Evolutionary conservation across 1,140 invertebrate genomes (phyloP).

Genomic region (Trichomalopsis sarcophagae): DNA sequence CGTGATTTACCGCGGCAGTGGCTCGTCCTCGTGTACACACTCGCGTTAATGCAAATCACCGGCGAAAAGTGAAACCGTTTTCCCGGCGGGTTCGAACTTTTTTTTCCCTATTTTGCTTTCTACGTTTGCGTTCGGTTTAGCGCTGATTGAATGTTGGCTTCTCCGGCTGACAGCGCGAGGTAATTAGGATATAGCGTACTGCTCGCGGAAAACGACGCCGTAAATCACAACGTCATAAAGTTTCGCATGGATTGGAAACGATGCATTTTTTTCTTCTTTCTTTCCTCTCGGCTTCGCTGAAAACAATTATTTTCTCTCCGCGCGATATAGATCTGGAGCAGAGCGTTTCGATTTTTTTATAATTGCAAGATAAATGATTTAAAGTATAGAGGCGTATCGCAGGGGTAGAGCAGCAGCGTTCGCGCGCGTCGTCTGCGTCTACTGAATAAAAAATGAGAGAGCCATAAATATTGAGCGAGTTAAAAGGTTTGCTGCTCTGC

Average conservation of each 20-base stretch:
- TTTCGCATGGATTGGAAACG: background rate
- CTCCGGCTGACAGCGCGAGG: background rate
- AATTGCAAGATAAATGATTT: background rate
- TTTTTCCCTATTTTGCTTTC: background rate
- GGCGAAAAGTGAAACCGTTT: constrained; percentile 49
- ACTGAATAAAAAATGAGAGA: too few relatives aligned
- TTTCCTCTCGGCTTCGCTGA: background rate
- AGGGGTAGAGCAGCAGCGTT: too few relatives aligned
- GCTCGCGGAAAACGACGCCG: background rate
- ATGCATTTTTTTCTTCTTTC: background rate
- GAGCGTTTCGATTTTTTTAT: background rate
- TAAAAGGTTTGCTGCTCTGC: background rate
- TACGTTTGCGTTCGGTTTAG: constrained; percentile 24
- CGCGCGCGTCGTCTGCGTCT: too few relatives aligned
- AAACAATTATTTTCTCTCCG: background rate
- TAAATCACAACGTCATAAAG: constrained; percentile 10
- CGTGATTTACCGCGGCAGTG: constrained; percentile 38
- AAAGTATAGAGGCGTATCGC: background rate
- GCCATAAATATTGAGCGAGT: too few relatives aligned
- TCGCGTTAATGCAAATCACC: constrained; percentile 43
- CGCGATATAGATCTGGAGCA: background rate
- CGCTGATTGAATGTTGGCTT: constrained; percentile 39
- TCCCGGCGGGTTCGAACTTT: background rate
- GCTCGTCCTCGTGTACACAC: constrained; percentile 16
- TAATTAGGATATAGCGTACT: constrained; percentile 36